Base-by-base conservation (phyloP, 2,888 invertebrate species). In the Acheta domesticus region DNA sequence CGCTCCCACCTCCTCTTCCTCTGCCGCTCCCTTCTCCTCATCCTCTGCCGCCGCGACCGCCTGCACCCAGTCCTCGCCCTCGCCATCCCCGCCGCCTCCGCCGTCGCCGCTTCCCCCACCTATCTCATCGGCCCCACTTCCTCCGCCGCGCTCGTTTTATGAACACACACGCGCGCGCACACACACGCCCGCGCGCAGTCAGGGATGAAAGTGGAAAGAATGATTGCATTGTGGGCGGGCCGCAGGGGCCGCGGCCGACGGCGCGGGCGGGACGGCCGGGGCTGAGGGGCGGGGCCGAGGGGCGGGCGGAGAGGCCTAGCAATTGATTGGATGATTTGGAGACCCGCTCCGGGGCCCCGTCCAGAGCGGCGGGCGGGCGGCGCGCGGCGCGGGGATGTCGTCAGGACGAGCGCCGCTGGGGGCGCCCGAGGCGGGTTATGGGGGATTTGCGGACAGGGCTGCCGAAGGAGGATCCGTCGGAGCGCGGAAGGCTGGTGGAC, bases 271-370 rank as follows among this genome's bases (percentile, higher is more conserved):
- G 62, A 1, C 16, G n/a, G 62, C 5, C n/a, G 62, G 62, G 75
- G 73, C 49, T 77, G 77, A 20, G 75, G 75, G 76, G 50, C 36
- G 12, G 76, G 79, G 36, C 79, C 78, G 74, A 76, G 80, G 48
- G 77, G 76, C 78, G 76, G 62, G 78, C 73, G 80, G 79, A 73
- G 77, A 79, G 77, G 80, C 74, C 73, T 49, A 12, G 49, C 79
- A 81, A 79, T 80, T 80, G 80, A 80, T 80, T 80, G 79, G 79
- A 80, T 80, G 80, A 80, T 79, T 80, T 50, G 74, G 75, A 80
- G 74, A 62, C 62, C 62, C 62, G 62, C 62, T 62, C n/a, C n/a
- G 62, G 62, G 62, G 16, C n/a, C n/a, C n/a, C 16, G 62, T 19
- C 62, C 16, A 14, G 62, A n/a, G n/a, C 3, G 62, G 62, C 4